A percentile compares a stretch with the other conserved stretches of the same genome.
These are phyloP conservation scores for Galerucella calmariensis DNA, from an alignment of 2,888 invertebrate genomes.

Conservation along the genomic window DNA sequence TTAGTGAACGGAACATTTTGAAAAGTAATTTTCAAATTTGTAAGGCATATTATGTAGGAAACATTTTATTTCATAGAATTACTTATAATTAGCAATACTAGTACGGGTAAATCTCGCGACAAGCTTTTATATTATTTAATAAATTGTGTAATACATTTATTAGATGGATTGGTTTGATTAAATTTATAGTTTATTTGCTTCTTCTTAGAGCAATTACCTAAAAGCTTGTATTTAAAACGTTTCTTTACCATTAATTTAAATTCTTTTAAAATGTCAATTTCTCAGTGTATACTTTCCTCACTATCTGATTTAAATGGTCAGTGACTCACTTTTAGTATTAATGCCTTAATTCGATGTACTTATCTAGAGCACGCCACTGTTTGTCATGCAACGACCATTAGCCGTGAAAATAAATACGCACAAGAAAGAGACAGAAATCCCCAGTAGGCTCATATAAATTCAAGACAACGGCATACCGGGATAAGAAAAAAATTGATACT, in stretches of 20 bases:
- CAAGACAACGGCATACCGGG: slow-evolving; percentile 35
- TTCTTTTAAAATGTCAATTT: neutral
- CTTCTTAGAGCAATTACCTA: too few species aligned
- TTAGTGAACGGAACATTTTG: too few species aligned
- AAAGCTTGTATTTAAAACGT: neutral
- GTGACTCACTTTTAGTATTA: slow-evolving; percentile 2
- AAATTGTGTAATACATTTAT: too few species aligned
- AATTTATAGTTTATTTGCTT: too few species aligned
- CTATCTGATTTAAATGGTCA: slow-evolving; percentile 1
- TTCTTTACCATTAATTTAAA: neutral
- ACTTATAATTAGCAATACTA: too few species aligned
- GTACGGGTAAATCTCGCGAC: too few species aligned
- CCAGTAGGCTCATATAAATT: slow-evolving; percentile 40
- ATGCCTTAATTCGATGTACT: slow-evolving; percentile 13
- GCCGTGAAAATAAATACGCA: slow-evolving; percentile 37
- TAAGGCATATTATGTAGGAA: too few species aligned
- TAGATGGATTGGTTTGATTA: too few species aligned
- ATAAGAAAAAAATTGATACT: slow-evolving; percentile 40
- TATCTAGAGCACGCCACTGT: slow-evolving; percentile 28
- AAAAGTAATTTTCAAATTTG: too few species aligned
- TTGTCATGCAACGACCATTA: slow-evolving; percentile 37
- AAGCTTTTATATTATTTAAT: too few species aligned
- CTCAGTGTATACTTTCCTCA: neutral
- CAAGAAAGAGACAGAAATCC: slow-evolving; percentile 30
- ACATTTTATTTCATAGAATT: too few species aligned